Percentiles rank a stretch among this genome's conserved stretches.
Evolutionary conservation across 1,140 invertebrate species (phyloP).

Genomic region (Drosophila nigrodunni): DNA sequence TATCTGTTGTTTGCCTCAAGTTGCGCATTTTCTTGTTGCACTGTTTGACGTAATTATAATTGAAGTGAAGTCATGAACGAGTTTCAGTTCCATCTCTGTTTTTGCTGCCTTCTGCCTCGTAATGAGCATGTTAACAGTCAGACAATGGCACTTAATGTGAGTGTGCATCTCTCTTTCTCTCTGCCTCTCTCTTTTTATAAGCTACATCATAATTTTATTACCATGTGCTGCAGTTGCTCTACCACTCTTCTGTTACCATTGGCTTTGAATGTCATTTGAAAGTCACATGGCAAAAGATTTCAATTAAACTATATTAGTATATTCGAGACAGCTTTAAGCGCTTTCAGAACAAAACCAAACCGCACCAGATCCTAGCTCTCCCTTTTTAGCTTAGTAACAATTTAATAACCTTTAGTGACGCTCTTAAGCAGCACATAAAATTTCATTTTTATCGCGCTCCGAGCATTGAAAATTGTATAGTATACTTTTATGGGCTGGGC

Average conservation of each 20-base stretch:
- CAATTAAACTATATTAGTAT: constrained; percentile 67
- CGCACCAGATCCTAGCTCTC: neutral
- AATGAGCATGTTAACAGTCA: constrained; percentile 84
- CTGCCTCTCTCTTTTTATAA: constrained; percentile 28
- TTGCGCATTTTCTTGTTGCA: constrained; percentile 82
- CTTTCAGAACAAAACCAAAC: constrained; percentile 1
- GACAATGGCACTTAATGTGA: constrained; percentile 77
- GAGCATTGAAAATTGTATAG: constrained; percentile 46
- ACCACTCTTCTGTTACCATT: constrained; percentile 4
- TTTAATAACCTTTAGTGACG: constrained; percentile 53
- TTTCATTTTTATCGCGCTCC: constrained; percentile 61
- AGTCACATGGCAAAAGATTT: constrained; percentile 68
- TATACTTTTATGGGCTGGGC: constrained; percentile 32
- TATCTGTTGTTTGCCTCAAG: constrained; percentile 77
- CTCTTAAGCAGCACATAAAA: constrained; percentile 60
- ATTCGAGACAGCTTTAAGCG: constrained; percentile 45
- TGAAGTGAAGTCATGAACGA: constrained; percentile 83
- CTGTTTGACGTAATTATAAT: constrained; percentile 84
- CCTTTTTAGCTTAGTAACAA: constrained; percentile 4
- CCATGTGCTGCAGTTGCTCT: constrained; percentile 59
- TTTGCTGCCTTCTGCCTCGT: constrained; percentile 56
- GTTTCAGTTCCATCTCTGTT: constrained; percentile 55
- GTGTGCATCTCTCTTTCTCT: constrained; percentile 25
- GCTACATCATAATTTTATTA: constrained; percentile 79
- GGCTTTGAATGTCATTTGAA: constrained; percentile 73